These are phyloP conservation scores for Lophura nycthemera DNA, from an alignment of 2,113 vertebrate species.

Conservation along the genomic window DNA sequence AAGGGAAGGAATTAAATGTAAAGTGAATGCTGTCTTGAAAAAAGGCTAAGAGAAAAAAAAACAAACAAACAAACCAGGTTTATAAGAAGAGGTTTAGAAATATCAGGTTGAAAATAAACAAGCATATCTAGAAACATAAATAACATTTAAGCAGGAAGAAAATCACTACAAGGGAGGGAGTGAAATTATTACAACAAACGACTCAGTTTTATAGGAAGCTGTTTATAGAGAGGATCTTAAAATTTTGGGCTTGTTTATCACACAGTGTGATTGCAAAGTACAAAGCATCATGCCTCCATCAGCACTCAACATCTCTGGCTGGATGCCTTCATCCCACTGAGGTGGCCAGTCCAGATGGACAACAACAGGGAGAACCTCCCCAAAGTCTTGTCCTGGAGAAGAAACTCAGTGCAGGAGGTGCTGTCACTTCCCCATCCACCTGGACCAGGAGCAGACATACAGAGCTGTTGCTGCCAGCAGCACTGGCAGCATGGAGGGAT, in stretches of 20 bases:
- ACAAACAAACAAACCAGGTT: not conserved
- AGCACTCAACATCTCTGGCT: too few relatives aligned
- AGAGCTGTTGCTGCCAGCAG: not conserved
- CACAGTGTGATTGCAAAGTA: not conserved
- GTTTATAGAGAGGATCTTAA: not conserved
- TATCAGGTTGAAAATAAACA: not conserved
- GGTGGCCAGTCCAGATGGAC: not conserved
- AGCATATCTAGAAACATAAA: not conserved
- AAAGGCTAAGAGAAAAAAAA: not conserved
- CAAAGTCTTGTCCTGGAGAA: not conserved
- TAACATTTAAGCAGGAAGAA: not conserved
- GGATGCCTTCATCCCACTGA: not conserved
- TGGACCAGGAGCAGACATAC: not conserved
- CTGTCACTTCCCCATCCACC: not conserved
- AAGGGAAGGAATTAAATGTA: not conserved
- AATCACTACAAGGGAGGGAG: not conserved
- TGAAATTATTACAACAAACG: not conserved
- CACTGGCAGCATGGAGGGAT: rapidly evolving
- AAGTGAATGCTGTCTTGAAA: not conserved
- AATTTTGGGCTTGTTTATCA: too few relatives aligned
- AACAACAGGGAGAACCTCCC: not conserved
- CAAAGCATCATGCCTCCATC: not conserved
- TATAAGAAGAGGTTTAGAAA: not conserved
- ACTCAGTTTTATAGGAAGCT: not conserved
- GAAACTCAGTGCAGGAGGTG: not conserved